Conservation (phyloP, 2,888 invertebrate genomes). For the Drosophila monieri region DNA sequence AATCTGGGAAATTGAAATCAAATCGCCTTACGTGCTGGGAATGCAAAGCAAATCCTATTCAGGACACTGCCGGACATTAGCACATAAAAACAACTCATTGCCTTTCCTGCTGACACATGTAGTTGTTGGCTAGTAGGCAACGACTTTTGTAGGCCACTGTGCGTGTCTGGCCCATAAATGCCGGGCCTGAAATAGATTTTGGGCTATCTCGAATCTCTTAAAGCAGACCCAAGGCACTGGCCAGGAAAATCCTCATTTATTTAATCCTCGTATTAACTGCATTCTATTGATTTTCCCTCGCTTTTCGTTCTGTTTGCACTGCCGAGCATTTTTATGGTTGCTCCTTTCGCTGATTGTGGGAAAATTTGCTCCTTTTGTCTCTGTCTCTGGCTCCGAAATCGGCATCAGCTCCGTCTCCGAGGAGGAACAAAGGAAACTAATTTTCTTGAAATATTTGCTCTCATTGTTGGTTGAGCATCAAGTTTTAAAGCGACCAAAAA, state of each 20-base stretch:
- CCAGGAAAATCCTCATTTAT: conserved; percentile 9
- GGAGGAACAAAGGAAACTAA: conserved; percentile 54
- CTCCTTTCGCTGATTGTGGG: conserved; percentile 40
- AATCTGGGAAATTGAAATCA: conserved; percentile 81
- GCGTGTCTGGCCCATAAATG: conserved; percentile 62
- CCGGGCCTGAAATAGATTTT: conserved; percentile 22
- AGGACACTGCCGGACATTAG: conserved; percentile 55
- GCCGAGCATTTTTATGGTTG: conserved; percentile 19
- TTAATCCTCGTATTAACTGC: conserved; percentile 37
- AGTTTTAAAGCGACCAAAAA: conserved; percentile 29
- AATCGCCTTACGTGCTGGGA: conserved; percentile 80
- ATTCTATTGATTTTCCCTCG: conserved; percentile 29
- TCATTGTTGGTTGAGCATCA: conserved; percentile 37
- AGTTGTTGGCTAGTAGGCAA: conserved; percentile 21
- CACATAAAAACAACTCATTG: conserved; percentile 80
- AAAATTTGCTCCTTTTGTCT: conserved; percentile 32
- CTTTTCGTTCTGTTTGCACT: conserved; percentile 20
- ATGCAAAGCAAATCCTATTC: conserved; percentile 57
- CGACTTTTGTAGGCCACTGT: conserved; percentile 20
- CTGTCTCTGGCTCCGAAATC: background rate
- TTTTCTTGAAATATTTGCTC: conserved; percentile 57
- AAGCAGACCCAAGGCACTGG: conserved; percentile 5
- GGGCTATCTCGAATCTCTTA: conserved; percentile 5
- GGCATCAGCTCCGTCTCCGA: background rate
- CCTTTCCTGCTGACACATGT: conserved; percentile 72